Base-by-base conservation (phyloP, 2,888 invertebrate species). In the Resseliella maxima region DNA sequence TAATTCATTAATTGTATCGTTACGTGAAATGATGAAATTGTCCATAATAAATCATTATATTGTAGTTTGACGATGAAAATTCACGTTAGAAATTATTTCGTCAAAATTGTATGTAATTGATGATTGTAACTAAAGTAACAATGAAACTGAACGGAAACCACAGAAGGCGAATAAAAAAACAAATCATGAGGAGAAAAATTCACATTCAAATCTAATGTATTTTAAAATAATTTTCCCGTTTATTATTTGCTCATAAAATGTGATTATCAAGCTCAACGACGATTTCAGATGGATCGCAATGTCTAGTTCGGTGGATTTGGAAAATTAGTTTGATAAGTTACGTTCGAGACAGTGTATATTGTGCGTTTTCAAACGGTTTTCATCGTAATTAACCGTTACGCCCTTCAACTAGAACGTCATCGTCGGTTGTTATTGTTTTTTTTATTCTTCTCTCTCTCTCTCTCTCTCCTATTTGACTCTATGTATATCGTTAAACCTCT, bases 341-440 rank as follows among this genome's bases (percentile, higher is more conserved):
- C 8, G 46, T 50, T 50, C 46, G 18, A 50, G 46, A 50, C 46
- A 2, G 46, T 64, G 18, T 64, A 64, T 27, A 64, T 64, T 64
- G 64, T 64, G 64, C 64, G 64, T 64, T 64, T 41, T 64, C 64
- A 27, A 10, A 64, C 64, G 64, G 64, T 64, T 64, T 64, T 64
- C 31, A 64, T 64, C 64, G 64, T 64, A 64, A 27, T 64, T 64
- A 64, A 27, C 64, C 64, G 64, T 24, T 64, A 64, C 64, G 31
- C 64, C 64, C 31, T 64, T 31, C 31, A 15, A 18, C 3, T 15
- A 27, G 3, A 64, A 6, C 3, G 64, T 27, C 31, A 18, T 18
- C 15, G 8, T 8, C 8, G 46, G 46, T 18, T 15, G 2, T 50
- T 6, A 18, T 50, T 50, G 8, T 18, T 8, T 18, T 1, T 18